These are phyloP conservation scores for Microcebus jonahi DNA, from an alignment of 2,113 vertebrate species.

Conservation along the genomic window DNA sequence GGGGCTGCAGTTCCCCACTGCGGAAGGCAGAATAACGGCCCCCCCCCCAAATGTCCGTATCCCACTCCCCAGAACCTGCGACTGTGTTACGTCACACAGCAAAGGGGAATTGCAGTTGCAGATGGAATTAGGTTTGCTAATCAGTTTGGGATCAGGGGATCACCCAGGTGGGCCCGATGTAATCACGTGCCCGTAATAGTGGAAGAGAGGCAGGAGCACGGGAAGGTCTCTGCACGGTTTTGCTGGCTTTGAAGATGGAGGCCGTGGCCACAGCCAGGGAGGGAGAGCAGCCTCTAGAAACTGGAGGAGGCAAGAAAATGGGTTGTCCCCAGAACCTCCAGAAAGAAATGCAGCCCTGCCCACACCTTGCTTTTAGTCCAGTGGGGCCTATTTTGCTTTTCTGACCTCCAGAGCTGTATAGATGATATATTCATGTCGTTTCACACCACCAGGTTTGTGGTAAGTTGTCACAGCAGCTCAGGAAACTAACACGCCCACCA, in stretches of 20 bases:
- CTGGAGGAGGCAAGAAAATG: background rate
- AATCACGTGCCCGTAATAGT: background rate
- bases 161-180: too few relatives aligned
- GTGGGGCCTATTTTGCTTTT: too few relatives aligned
- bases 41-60: background rate
- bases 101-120: background rate
- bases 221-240: background rate
- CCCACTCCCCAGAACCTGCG: background rate
- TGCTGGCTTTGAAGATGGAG: background rate
- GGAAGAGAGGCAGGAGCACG: rapidly evolving
- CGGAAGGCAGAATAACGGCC: background rate
- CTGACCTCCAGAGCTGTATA: background rate
- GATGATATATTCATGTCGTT: background rate
- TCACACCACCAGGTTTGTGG: background rate
- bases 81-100: background rate
- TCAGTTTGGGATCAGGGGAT: background rate
- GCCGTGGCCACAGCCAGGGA: background rate
- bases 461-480: background rate
- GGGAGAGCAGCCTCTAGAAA: too few relatives aligned
- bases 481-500: background rate
- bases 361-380: background rate
- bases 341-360: background rate
- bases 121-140: background rate
- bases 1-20: background rate
- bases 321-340: too few relatives aligned